These are phyloP conservation scores for Pangasianodon hypophthalmus DNA, from an alignment of 2,113 vertebrate species.

Conservation along the genomic window DNA sequence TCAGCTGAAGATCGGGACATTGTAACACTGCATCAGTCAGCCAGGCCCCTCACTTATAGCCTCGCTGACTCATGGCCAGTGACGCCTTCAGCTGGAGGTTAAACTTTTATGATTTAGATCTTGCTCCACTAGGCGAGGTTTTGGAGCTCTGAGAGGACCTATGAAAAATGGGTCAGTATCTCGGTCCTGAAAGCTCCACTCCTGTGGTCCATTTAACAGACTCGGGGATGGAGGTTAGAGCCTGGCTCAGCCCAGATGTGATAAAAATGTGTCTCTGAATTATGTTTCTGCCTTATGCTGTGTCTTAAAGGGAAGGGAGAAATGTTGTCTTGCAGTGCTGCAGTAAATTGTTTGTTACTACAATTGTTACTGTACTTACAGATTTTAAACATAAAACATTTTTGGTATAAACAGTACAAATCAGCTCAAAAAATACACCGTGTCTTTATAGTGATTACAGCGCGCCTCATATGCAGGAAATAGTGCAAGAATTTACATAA, in stretches of 20 bases:
- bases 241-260: constrained; percentile 21
- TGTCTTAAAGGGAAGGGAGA: not conserved
- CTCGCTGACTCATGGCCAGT: constrained; percentile 31
- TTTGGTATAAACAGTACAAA: not conserved
- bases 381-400: not conserved
- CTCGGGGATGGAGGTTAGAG: constrained; percentile 21
- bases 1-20: not conserved
- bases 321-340: not conserved
- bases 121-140: constrained; percentile 23
- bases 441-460: not conserved
- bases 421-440: not conserved
- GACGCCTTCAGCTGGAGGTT: constrained; percentile 39
- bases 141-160: constrained; percentile 33
- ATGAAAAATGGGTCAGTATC: constrained; percentile 50
- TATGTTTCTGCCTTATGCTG: constrained; percentile 11
- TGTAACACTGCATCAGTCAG: constrained; percentile 24
- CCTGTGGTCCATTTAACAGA: constrained; percentile 36
- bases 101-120: constrained; percentile 50
- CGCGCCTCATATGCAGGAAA: not conserved
- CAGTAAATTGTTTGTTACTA: not conserved
- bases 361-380: not conserved
- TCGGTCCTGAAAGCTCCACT: constrained; percentile 32
- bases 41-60: constrained; percentile 12
- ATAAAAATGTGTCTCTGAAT: constrained; percentile 45
- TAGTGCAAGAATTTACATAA: not conserved